A percentile compares a stretch with the other conserved stretches of the same genome.
Evolutionary conservation across 2,797 vertebrate species (phyloP).

Genomic region (Esox lucius): DNA sequence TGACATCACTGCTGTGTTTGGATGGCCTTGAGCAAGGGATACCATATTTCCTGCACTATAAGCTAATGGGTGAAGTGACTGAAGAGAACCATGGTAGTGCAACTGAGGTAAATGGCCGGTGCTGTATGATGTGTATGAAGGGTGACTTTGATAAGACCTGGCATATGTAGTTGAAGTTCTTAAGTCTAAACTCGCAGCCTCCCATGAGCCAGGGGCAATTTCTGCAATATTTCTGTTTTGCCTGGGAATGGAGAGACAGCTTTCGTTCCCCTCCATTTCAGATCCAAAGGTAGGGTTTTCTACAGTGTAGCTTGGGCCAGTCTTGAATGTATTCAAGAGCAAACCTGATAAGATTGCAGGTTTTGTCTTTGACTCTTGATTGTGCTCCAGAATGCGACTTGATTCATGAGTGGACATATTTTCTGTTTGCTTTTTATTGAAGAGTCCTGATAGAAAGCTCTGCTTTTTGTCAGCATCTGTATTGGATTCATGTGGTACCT

Average conservation of each 20-base stretch:
- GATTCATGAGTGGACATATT: slow-evolving; percentile 62
- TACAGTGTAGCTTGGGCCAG: slow-evolving; percentile 18
- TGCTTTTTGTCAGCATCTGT: slow-evolving; percentile 59
- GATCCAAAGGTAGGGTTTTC: slow-evolving; percentile 22
- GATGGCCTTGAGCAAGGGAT: slow-evolving; percentile 42
- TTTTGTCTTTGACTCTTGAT: slow-evolving; percentile 29
- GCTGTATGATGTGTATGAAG: slow-evolving; percentile 62
- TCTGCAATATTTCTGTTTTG: slow-evolving; percentile 59
- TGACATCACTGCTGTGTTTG: slow-evolving; percentile 41
- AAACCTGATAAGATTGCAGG: slow-evolving; percentile 30
- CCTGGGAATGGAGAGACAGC: slow-evolving; percentile 53
- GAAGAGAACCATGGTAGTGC: slow-evolving; percentile 49
- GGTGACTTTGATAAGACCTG: slow-evolving; percentile 64
- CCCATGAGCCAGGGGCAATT: slow-evolving; percentile 51
- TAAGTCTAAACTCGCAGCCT: slow-evolving; percentile 72
- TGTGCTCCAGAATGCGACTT: slow-evolving; percentile 29
- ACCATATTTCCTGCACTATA: slow-evolving; percentile 66
- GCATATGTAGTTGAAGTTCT: slow-evolving; percentile 71
- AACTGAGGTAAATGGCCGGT: slow-evolving; percentile 63
- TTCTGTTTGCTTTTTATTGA: slow-evolving; percentile 72
- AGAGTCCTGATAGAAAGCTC: slow-evolving; percentile 79
- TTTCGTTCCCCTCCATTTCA: slow-evolving; percentile 57
- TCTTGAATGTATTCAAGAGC: slow-evolving; percentile 40
- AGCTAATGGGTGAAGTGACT: slow-evolving; percentile 41
- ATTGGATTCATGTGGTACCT: slow-evolving; percentile 48